Base-by-base conservation (phyloP, 1,140 invertebrate species). In the Diabrotica virgifera region DNA sequence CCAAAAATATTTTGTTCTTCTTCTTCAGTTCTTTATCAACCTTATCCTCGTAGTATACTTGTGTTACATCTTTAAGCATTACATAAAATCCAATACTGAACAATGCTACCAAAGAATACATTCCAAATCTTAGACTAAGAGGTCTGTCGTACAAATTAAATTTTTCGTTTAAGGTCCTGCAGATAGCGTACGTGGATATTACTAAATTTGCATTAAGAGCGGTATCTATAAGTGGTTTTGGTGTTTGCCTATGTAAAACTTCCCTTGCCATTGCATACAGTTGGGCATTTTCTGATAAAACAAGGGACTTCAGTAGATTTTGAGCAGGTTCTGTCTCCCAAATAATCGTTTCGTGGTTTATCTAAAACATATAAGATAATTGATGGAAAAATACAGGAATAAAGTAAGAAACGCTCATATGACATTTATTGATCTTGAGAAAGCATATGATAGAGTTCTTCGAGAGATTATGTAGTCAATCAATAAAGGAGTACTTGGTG, bases 261-360 rank as follows among this genome's bases (percentile, higher is more conserved):
- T 92, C 86, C 64, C 86, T 82, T 59, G 89, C 90, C 24, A 94
- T 86, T 9, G 86, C 90, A 82, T 91, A 94, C 62, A 90, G 84
- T 74, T 92, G 85, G 5, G 90, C 90, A 53, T 90, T 85, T 52
- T 91, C 86, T 8, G 88, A 86, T 3, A 94, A 71, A 2, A 91
- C 74, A 11, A 93, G 69, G 1, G 90, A 84, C 5, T 89, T 74
- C 37, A 87, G 72, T 11, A 94, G 80, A 50, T 84, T 71, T 68
- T 83, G 77, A 0, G 87, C 89, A 54, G 80, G 80, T 60, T 85
- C 81, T 2, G 84, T 80, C 36, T 77, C 80, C 86, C 88, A 89
- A 66, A 87, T 77, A 10, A 91, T 74, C 54, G 73, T 74, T 68
- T 86, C 80, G 51, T 80, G 73, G 37, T 82, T 81, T n/a, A 90